phyloP scores from a whole-genome alignment of 2,113 vertebrate genomes.

The Toxotes chatareus region DNA sequence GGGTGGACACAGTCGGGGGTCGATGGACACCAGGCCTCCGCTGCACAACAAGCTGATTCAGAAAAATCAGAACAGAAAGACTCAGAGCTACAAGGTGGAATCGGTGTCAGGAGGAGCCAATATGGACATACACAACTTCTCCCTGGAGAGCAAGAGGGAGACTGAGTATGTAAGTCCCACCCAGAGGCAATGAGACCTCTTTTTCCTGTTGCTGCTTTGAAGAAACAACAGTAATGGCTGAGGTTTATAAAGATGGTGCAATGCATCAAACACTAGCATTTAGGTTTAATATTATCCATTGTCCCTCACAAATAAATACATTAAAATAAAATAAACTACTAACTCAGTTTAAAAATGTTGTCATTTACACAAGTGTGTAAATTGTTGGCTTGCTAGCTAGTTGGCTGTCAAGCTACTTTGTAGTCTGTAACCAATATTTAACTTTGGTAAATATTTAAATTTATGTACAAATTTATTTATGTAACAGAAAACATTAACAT shows the following conservation, averaged over 20 bases:
- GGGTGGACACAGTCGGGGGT: slow-evolving; percentile 68
- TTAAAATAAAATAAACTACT: not conserved
- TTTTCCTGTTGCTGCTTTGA: not conserved
- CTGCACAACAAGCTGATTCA: slow-evolving; percentile 88
- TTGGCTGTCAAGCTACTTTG: not conserved
- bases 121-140: slow-evolving; percentile 92
- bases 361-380: not conserved
- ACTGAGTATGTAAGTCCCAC: slow-evolving; percentile 92
- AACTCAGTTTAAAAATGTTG: not conserved
- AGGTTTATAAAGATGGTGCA: not conserved
- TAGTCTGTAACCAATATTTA: not conserved
- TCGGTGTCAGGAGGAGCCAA: slow-evolving; percentile 86
- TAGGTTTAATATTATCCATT: not conserved
- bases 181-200: not conserved
- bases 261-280: not conserved
- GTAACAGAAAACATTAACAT: not conserved
- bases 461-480: not conserved
- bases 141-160: slow-evolving; percentile 92
- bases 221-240: not conserved
- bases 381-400: not conserved
- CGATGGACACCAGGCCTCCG: slow-evolving; percentile 84
- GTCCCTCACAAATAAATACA: not conserved
- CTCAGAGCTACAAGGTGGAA: slow-evolving; percentile 91
- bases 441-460: not conserved
- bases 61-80: slow-evolving; percentile 90